Conservation (phyloP, 2,888 invertebrate species). For the Chymomyza procnemis region DNA sequence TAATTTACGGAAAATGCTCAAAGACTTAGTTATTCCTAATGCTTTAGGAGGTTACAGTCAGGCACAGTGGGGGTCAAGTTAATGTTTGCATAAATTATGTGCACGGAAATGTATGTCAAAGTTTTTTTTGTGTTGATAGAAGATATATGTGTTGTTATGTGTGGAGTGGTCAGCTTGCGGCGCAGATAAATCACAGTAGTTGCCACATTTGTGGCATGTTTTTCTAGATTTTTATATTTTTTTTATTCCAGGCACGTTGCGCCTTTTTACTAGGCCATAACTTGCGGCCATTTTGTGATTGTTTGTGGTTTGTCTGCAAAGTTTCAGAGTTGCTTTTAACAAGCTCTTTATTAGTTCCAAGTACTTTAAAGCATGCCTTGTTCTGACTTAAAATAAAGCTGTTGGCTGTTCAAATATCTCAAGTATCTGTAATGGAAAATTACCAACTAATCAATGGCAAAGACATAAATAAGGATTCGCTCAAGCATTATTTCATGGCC, state of each 20-base stretch:
- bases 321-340: background rate
- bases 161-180: conserved; percentile 16
- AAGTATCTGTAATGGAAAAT: background rate
- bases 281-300: background rate
- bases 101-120: conserved; percentile 68
- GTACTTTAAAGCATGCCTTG: background rate
- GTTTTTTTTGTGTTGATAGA: conserved; percentile 32
- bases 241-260: background rate
- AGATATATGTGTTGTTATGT: background rate
- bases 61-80: conserved; percentile 44
- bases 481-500: background rate
- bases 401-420: background rate
- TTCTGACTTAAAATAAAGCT: background rate
- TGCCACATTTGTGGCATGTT: background rate
- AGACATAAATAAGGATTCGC: background rate
- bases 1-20: conserved; percentile 44
- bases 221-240: background rate
- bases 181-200: background rate
- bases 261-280: background rate
- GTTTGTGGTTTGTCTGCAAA: background rate
- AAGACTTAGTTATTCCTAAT: background rate
- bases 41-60: background rate
- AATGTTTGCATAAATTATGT: conserved; percentile 71
- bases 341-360: background rate
- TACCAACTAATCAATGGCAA: background rate